A percentile compares a stretch with the other conserved stretches of the same genome.
Evolutionary conservation across 2,797 vertebrate species (phyloP).

Genomic region (Phataginus tetradactyla): DNA sequence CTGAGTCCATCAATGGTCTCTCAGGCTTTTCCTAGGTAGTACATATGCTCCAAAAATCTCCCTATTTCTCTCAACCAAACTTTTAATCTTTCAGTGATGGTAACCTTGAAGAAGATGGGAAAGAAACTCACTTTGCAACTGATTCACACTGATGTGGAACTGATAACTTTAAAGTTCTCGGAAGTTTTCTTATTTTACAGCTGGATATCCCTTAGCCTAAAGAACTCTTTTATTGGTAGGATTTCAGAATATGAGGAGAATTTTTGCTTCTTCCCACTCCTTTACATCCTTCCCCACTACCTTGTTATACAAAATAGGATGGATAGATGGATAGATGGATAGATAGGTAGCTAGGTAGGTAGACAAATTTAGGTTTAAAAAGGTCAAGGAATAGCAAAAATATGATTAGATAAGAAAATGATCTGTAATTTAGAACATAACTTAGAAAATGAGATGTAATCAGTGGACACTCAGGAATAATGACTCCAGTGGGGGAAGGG

Average conservation of each 20-base stretch:
- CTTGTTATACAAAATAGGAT: background rate
- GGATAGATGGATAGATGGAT: background rate
- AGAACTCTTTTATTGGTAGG: background rate
- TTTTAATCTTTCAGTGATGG: background rate
- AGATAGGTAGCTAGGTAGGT: too few species aligned
- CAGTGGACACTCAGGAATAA: background rate
- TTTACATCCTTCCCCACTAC: background rate
- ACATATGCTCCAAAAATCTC: background rate
- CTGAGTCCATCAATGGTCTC: background rate
- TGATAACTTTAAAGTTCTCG: background rate
- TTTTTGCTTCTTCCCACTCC: background rate
- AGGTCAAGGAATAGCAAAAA: background rate
- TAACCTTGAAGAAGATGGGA: background rate
- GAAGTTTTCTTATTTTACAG: background rate
- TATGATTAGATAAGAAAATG: background rate
- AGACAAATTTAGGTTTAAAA: background rate
- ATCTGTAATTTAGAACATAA: background rate
- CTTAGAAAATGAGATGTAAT: background rate
- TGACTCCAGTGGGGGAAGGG: accelerated
- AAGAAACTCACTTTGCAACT: background rate
- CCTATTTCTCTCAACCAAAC: background rate
- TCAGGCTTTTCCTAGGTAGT: background rate
- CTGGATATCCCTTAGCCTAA: background rate
- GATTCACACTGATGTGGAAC: background rate
- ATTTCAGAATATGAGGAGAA: background rate